Evolutionary conservation across 2,113 vertebrate species (phyloP), one percentile per base, ranked within the genome.

Genomic region (Nesogale talazaci): DNA sequence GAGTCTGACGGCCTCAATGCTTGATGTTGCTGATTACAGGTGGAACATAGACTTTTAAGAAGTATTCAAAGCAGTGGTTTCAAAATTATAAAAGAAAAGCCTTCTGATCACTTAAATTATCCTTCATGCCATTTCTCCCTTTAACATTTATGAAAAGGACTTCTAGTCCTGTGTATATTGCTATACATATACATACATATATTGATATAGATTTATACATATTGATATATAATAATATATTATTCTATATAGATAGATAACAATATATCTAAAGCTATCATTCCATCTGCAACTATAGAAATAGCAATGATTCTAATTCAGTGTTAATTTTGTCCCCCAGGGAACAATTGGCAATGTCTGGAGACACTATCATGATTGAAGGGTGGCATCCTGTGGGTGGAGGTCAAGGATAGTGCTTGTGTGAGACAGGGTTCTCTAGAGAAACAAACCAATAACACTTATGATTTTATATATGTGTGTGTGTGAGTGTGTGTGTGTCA

Each of bases 61-160:
- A 77, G 52, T 77, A 70, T 85, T 93, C 69, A 59, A 52, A 95
- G 56, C 67, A 56, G 31, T 82, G 36, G 76, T 90, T 94, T 95
- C 46, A 57, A 92, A 92, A 92, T 90, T 72, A 91, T 38, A 84
- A 94, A 84, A 94, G 65, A 10, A 23, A 75, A 91, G 27, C 20
- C 72, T 56, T 84, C 69, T 87, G 36, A 56, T 94, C 77, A 34
- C 25, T n/a, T 27, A 65, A 92, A 9, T 81, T 79, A 76, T 40
- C 38, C 25, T 27, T 74, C 36, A 74, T 77, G 19, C 86, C 15
- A 80, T 78, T 90, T 89, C 74, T 85, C 52, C 67, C 56, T 80
- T 61, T 29, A 91, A 81, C 19, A 6, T 72, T 83, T 89, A 34
- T 86, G 75, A 74, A 91, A 67, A 78, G 57, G 74, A n/a, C 65